Conservation (phyloP, 2,113 vertebrate species). For the Odontophorus gujanensis region DNA sequence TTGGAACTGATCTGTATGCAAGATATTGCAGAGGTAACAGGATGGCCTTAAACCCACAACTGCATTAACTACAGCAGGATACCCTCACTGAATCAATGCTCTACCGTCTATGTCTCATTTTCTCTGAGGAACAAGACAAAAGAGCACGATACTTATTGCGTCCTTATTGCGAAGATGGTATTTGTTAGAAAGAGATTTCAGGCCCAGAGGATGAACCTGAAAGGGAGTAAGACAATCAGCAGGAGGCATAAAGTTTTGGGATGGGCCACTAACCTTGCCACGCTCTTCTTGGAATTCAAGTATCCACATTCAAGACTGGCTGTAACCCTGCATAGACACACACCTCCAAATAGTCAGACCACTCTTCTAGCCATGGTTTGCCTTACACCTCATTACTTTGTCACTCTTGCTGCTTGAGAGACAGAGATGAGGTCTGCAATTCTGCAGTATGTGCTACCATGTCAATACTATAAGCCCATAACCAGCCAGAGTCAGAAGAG, state of each 20-base stretch:
- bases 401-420: not conserved
- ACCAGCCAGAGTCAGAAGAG: not conserved
- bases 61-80: not conserved
- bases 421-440: not conserved
- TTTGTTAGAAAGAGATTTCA: not conserved
- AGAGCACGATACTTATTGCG: rapidly evolving
- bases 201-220: not conserved
- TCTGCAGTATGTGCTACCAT: rapidly evolving
- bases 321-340: not conserved
- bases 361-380: not conserved
- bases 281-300: not conserved
- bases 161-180: not conserved
- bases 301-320: not conserved
- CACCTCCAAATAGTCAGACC: not conserved
- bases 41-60: not conserved
- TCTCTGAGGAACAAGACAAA: not conserved
- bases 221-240: not conserved
- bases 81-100: not conserved
- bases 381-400: not conserved
- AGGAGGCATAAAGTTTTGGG: not conserved
- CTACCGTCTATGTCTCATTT: not conserved
- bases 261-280: not conserved
- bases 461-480: not conserved
- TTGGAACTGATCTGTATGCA: not conserved
- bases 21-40: not conserved